Evolutionary conservation across 2,888 invertebrate species (phyloP), one percentile per base, ranked within the genome.

Genomic region (Eupithecia insigniata): DNA sequence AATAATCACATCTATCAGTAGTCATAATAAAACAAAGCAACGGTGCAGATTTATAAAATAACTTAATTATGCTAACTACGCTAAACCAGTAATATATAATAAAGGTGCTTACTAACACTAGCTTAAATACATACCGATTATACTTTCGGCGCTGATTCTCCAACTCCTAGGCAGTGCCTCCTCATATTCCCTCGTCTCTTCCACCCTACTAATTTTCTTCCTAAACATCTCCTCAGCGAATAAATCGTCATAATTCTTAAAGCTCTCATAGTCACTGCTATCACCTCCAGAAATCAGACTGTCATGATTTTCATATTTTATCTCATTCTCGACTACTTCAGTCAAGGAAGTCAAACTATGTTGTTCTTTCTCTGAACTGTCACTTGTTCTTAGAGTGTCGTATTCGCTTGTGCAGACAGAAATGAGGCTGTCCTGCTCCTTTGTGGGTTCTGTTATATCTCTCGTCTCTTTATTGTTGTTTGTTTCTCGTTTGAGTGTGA

Each of bases 251-350:
- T 74, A 71, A 30, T 96, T 96, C 1, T 96, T 92, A 75, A 97
- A 92, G 81, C 97, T 97, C 82, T 96, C 95, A 74, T 91, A 89
- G 61, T 90, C 97, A 83, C 96, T 96, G 83, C 97, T 97, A 80
- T 97, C 97, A 0, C 96, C 97, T 36, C 96, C 77, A 46, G 88
- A 88, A 62, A 84, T 80, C 84, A 87, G 73, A 79, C 91, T 97
- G 82, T 96, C 95, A 43, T 89, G 88, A 73, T 93, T 92, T 75
- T 81, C 84, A 72, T 88, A 86, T 68, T 81, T 80, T 10, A 76
- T 69, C 34, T 77, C 79, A 10, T 66, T 71, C 18, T 87, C 85
- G 0, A 78, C 80, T 7, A 84, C 84, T 64, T 90, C 91, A 10
- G 84, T 84, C n/a, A 91, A 77, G 0, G 91, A 91, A n/a, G 87